Evolutionary conservation across 2,113 vertebrate species (phyloP).

Genomic region (Lepus timidus): DNA sequence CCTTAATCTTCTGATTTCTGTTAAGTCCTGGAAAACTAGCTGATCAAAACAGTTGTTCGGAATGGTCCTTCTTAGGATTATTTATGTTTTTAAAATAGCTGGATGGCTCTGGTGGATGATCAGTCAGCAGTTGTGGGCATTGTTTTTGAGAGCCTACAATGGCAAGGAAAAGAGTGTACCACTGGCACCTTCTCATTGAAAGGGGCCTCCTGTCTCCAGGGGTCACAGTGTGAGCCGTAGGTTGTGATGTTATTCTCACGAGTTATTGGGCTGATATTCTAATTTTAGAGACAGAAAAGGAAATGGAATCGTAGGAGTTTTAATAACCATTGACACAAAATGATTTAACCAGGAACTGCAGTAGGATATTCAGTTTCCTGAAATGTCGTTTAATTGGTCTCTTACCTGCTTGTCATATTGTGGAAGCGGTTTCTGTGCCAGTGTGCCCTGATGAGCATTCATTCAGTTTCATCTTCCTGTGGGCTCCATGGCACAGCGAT

Average conservation of each 20-base stretch:
- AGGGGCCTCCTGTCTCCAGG: neutral
- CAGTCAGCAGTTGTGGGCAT: neutral
- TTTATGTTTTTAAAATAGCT: neutral
- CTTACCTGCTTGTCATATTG: neutral
- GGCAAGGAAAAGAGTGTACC: neutral
- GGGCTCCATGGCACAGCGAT: neutral
- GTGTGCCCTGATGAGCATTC: neutral
- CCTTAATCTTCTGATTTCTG: slow-evolving; percentile 4
- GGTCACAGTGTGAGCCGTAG: neutral
- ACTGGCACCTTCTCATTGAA: neutral
- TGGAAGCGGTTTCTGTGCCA: slow-evolving; percentile 1
- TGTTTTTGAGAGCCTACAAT: neutral
- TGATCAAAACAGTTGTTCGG: slow-evolving; percentile 39
- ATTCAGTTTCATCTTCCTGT: neutral
- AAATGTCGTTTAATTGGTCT: slow-evolving; percentile 20
- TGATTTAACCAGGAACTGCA: slow-evolving; percentile 17
- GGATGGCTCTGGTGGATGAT: neutral
- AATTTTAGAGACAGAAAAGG: slow-evolving; percentile 22
- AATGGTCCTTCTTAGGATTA: slow-evolving; percentile 24
- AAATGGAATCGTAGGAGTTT: slow-evolving; percentile 16
- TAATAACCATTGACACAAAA: neutral
- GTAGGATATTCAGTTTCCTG: slow-evolving; percentile 26
- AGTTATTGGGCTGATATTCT: neutral
- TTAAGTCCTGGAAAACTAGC: slow-evolving; percentile 17
- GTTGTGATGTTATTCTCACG: neutral